These are phyloP conservation scores for Nipponia nippon DNA, from an alignment of 2,113 vertebrate genomes.

Conservation along the genomic window DNA sequence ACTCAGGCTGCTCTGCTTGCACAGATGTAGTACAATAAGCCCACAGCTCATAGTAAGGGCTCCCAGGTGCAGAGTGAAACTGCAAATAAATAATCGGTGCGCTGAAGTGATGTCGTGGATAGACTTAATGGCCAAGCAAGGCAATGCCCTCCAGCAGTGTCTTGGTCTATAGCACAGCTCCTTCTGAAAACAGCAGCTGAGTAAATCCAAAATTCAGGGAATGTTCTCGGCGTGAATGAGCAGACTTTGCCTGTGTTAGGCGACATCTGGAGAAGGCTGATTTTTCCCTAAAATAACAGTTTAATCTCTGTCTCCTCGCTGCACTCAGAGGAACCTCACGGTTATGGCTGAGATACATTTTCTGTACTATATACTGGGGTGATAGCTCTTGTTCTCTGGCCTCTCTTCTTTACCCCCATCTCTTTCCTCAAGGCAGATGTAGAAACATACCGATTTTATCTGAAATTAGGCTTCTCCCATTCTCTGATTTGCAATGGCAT, in stretches of 20 bases:
- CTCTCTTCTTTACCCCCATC: neutral
- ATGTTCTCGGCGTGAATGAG: neutral
- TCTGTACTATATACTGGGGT: too few relatives aligned
- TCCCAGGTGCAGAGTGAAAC: neutral
- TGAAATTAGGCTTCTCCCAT: neutral
- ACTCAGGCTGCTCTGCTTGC: neutral
- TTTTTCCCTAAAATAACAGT: neutral
- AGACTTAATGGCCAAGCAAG: neutral
- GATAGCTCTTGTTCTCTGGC: neutral
- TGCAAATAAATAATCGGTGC: neutral
- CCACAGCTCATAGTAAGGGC: accelerated
- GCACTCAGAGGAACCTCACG: neutral
- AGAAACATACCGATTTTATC: neutral
- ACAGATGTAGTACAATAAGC: neutral
- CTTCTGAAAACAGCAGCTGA: neutral
- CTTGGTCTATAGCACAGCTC: neutral
- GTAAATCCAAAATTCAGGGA: neutral
- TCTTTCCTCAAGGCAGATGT: neutral
- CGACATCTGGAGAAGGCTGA: neutral
- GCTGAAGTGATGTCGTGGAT: neutral
- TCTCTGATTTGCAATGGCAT: neutral
- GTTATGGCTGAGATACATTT: neutral
- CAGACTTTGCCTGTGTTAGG: accelerated
- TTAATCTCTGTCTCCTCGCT: neutral
- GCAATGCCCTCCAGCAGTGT: neutral